These are phyloP conservation scores for Polyploca ridens DNA, from an alignment of 2,888 invertebrate species.

Conservation along the genomic window DNA sequence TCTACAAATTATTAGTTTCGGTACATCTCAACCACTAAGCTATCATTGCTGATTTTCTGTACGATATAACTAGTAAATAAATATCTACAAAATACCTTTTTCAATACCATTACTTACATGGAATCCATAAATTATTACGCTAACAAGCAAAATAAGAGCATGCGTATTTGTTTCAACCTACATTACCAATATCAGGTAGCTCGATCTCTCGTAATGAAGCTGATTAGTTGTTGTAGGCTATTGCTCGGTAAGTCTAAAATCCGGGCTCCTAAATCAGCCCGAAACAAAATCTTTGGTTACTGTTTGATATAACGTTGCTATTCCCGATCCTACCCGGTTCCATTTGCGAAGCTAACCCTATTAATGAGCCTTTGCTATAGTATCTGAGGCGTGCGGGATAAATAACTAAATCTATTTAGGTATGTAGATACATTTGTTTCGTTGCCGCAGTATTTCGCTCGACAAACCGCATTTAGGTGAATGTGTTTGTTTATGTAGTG, in stretches of 20 bases:
- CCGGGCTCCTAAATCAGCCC: background rate
- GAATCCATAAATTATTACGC: background rate
- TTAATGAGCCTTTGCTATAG: background rate
- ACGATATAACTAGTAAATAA: no score
- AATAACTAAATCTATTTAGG: constrained; percentile 5
- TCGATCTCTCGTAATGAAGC: background rate
- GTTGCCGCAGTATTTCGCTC: constrained; percentile 19
- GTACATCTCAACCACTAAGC: no score
- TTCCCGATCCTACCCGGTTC: background rate
- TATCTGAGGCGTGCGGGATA: background rate
- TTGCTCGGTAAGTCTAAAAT: constrained; percentile 3
- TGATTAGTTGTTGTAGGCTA: constrained; percentile 1
- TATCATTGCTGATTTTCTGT: no score
- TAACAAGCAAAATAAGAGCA: background rate
- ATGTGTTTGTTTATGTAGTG: constrained; percentile 22
- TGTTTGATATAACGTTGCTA: constrained; percentile 1
- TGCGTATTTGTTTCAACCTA: background rate
- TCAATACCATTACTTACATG: background rate
- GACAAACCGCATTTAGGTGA: constrained; percentile 17
- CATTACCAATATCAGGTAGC: background rate
- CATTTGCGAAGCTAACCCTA: constrained; percentile 7
- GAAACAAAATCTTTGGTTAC: constrained; percentile 6
- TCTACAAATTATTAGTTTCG: no score
- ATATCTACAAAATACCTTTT: background rate
- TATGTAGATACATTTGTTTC: constrained; percentile 12